These are phyloP conservation scores for Pristionchus maxplancki DNA, from an alignment of 2,888 invertebrate species.

Conservation along the genomic window DNA sequence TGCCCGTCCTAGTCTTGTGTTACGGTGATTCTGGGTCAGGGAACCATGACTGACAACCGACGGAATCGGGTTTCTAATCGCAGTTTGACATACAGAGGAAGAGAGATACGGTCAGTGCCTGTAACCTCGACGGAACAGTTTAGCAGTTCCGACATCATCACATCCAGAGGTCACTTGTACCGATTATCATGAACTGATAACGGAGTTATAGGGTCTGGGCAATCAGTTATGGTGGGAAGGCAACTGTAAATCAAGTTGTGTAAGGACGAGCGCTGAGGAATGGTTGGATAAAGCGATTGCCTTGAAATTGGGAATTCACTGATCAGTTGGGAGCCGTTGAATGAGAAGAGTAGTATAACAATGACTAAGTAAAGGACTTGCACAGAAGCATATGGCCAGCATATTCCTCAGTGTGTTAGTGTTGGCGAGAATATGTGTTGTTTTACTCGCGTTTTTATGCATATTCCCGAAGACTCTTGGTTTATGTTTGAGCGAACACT, in stretches of 20 bases:
- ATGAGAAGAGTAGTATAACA: not conserved
- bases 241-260: slow-evolving; percentile 10
- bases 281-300: not conserved
- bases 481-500: slow-evolving; percentile 47
- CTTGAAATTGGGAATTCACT: not conserved
- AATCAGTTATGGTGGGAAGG: slow-evolving; percentile 21
- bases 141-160: not conserved
- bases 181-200: slow-evolving; percentile 5
- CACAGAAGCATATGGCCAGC: not conserved
- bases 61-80: slow-evolving; percentile 13
- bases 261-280: not conserved
- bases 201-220: not conserved
- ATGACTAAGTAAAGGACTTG: not conserved
- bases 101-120: slow-evolving; percentile 3
- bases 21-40: slow-evolving; percentile 24
- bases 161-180: slow-evolving; percentile 12
- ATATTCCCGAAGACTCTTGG: not conserved
- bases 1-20: slow-evolving; percentile 21
- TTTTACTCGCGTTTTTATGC: slow-evolving; percentile 40
- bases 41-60: slow-evolving; percentile 6
- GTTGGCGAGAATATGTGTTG: slow-evolving; percentile 34
- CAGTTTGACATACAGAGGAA: not conserved
- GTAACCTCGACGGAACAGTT: not conserved
- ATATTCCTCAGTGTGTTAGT: slow-evolving; percentile 8
- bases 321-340: not conserved